Evolutionary conservation across 2,888 invertebrate genomes (phyloP), one percentile per base, ranked within the genome.

Genomic region (Melikaiella ostensackeni): DNA sequence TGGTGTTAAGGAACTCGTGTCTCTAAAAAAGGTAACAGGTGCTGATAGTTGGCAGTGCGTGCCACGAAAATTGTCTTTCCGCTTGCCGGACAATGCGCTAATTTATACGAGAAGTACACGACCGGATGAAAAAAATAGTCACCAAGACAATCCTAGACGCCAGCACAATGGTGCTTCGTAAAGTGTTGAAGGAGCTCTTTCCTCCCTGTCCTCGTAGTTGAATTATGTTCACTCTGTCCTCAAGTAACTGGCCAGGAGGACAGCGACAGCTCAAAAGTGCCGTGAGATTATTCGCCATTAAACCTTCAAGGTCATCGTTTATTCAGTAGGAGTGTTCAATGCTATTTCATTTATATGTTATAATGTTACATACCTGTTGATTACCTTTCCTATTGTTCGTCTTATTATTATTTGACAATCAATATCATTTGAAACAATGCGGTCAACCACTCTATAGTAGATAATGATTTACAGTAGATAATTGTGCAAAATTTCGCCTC

Each of bases 11-110:
- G 75, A 64, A 75, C 57, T 64, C 62, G 81, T 75, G 79, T 74
- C 77, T 82, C 85, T 86, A 76, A 83, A 87, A 87, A 86, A 86
- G 85, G 85, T 85, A 87, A 86, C 86, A 87, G 87, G 87, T 87
- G 87, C 85, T 80, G 82, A 83, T 8, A 78, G 79, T 78, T 62
- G 80, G 76, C 81, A 77, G 66, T 79, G 80, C 61, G 78, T 77
- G 80, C 81, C 81, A 80, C 80, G 81, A 80, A 81, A 79, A 83
- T 77, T 70, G 66, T 77, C 64, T 74, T 76, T 74, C 70, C 70
- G 33, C n/a, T 64, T 81, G 73, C 38, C 79, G 81, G 80, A 86
- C 86, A 86, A 86, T 86, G 81, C 73, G 59, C 83, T 85, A 86
- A 86, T 86, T 86, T 85, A 86, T 82, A 78, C 79, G 74, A 81